These are phyloP conservation scores for Polypedilum vanderplanki DNA, from an alignment of 1,140 invertebrate genomes.

Conservation along the genomic window DNA sequence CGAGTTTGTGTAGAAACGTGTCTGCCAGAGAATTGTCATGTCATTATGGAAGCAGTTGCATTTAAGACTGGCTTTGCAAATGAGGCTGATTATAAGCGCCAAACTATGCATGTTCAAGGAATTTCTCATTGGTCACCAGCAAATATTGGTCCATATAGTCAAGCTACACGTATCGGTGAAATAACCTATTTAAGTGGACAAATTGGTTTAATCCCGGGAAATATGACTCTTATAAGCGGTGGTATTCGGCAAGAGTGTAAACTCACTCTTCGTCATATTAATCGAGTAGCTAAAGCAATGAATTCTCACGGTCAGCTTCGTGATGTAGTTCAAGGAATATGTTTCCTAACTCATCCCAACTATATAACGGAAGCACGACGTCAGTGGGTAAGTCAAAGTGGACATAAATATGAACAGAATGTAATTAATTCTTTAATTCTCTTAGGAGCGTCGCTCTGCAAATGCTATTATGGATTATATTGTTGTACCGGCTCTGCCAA, in stretches of 20 bases:
- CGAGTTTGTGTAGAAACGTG: slow-evolving; percentile 80
- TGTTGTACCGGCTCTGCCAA: slow-evolving; percentile 70
- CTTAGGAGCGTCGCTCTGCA: slow-evolving; percentile 64
- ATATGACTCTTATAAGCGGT: slow-evolving; percentile 61
- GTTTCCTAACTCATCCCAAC: slow-evolving; percentile 65
- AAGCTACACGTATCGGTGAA: slow-evolving; percentile 75
- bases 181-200: slow-evolving; percentile 84
- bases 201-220: slow-evolving; percentile 82
- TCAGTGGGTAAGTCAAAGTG: slow-evolving; percentile 49
- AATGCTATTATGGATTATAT: slow-evolving; percentile 82
- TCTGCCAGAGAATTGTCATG: slow-evolving; percentile 59
- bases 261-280: slow-evolving; percentile 73
- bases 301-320: slow-evolving; percentile 64
- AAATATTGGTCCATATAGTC: slow-evolving; percentile 93
- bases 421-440: not conserved
- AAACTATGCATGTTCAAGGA: slow-evolving; percentile 86
- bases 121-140: slow-evolving; percentile 94
- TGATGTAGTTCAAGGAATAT: slow-evolving; percentile 75
- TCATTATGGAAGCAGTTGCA: slow-evolving; percentile 72
- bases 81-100: slow-evolving; percentile 33
- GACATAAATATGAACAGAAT: not conserved
- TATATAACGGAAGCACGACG: slow-evolving; percentile 64
- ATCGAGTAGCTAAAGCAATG: slow-evolving; percentile 70
- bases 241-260: slow-evolving; percentile 70
- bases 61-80: slow-evolving; percentile 44